These are phyloP conservation scores for Elysia crispata DNA, from an alignment of 2,888 invertebrate species.

Conservation along the genomic window DNA sequence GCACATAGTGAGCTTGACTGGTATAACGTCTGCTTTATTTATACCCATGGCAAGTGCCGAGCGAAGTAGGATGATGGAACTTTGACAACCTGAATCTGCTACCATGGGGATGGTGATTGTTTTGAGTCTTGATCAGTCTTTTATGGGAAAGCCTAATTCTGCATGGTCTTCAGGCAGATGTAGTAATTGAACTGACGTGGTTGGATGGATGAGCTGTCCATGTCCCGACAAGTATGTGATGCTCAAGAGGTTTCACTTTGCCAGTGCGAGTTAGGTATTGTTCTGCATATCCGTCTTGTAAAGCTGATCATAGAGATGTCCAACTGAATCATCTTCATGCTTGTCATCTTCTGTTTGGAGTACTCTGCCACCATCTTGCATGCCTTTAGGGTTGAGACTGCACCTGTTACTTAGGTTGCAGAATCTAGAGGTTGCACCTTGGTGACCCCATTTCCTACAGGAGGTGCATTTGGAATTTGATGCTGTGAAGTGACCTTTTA, in stretches of 20 bases:
- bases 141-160: neutral
- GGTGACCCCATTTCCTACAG: neutral
- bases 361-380: neutral
- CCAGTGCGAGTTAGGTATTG: neutral
- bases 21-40: conserved; percentile 55
- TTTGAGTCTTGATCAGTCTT: neutral
- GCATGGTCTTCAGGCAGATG: neutral
- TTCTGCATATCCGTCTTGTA: neutral
- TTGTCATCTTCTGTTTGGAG: neutral
- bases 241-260: neutral
- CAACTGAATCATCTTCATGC: neutral
- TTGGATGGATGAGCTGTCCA: neutral
- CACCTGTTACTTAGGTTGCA: neutral
- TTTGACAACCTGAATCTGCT: conserved; percentile 55
- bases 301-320: neutral
- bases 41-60: conserved; percentile 54
- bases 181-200: neutral
- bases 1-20: conserved; percentile 58
- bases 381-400: neutral
- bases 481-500: neutral
- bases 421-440: neutral
- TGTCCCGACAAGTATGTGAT: neutral
- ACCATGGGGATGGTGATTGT: conserved; percentile 39
- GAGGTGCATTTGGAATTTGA: neutral
- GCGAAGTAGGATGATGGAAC: conserved; percentile 58